A percentile compares a stretch with the other conserved stretches of the same genome.
phyloP scores from a whole-genome alignment of 2,888 invertebrate genomes.

The Agrotis puta region DNA sequence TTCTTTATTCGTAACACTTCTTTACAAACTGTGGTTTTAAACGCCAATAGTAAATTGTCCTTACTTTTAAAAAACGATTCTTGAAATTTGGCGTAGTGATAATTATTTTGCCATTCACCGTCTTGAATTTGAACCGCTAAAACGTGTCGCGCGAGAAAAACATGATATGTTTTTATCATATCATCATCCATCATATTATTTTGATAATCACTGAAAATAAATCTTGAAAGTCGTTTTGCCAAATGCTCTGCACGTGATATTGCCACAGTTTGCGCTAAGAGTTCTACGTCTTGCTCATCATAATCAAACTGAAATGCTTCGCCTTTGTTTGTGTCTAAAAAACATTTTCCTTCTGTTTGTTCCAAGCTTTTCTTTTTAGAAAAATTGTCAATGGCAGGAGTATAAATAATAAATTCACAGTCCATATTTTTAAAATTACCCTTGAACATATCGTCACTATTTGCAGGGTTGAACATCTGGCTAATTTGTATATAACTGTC shows the following conservation, averaged over 20 bases:
- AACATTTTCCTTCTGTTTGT: constrained; percentile 16
- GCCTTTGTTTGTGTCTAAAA: constrained; percentile 34
- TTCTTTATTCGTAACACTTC: no score
- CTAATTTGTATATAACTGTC: constrained; percentile 52
- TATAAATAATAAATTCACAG: constrained; percentile 57
- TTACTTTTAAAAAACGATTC: constrained; percentile 38
- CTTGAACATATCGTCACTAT: constrained; percentile 37
- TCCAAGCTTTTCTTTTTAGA: constrained; percentile 22
- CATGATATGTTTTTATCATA: constrained; percentile 54
- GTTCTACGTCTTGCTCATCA: constrained; percentile 43
- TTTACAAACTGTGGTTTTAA: constrained; percentile 33
- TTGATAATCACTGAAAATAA: constrained; percentile 38
- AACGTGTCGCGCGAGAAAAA: constrained; percentile 41
- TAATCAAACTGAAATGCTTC: constrained; percentile 47
- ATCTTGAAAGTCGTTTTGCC: constrained; percentile 42
- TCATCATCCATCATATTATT: constrained; percentile 44
- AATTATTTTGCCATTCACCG: constrained; percentile 4
- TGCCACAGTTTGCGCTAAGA: constrained; percentile 22
- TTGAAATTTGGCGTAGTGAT: constrained; percentile 32
- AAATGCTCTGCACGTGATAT: constrained; percentile 43
- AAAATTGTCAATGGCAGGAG: constrained; percentile 45
- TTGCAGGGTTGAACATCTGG: constrained; percentile 32
- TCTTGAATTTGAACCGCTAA: constrained; percentile 9
- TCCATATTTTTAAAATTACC: constrained; percentile 30
- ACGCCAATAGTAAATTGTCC: constrained; percentile 24